Conservation (phyloP, 2,797 vertebrate species). For the Cheirogaleus major region DNA sequence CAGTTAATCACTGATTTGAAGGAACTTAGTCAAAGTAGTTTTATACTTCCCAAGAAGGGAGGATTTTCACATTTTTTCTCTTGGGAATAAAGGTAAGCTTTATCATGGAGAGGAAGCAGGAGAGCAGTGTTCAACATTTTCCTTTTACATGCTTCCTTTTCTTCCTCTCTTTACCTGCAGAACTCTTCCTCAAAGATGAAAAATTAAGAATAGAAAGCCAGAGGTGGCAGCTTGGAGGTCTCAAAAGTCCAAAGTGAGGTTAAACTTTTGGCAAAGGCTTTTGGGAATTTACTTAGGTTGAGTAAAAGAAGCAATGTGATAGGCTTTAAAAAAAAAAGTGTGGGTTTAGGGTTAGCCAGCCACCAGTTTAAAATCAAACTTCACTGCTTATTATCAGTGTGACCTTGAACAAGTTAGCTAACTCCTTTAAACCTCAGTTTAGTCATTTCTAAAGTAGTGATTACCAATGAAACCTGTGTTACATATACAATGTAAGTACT, state of each 20-base stretch:
- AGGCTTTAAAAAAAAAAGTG: not conserved
- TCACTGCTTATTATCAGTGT: not conserved
- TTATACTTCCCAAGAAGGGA: constrained; percentile 3
- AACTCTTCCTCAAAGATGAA: not conserved
- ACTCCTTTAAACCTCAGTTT: not conserved
- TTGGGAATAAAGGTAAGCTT: not conserved
- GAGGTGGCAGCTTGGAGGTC: not conserved
- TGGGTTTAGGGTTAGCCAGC: not conserved
- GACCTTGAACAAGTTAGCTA: not conserved
- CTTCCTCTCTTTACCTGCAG: not conserved
- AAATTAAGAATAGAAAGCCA: not conserved
- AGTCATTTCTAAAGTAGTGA: not conserved
- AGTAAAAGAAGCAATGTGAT: not conserved
- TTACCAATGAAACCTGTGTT: not conserved
- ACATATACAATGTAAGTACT: not conserved
- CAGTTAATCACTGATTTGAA: constrained; percentile 11
- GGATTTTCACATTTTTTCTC: not conserved
- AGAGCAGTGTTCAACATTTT: not conserved
- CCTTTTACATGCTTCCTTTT: not conserved
- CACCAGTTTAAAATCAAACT: not conserved
- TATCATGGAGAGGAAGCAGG: not conserved
- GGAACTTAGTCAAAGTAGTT: not conserved
- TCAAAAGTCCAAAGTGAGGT: not conserved
- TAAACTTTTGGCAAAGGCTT: constrained; percentile 12
- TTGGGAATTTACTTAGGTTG: not conserved